Evolutionary conservation across 2,797 vertebrate genomes (phyloP).

Genomic region (Antennarius maculatus): DNA sequence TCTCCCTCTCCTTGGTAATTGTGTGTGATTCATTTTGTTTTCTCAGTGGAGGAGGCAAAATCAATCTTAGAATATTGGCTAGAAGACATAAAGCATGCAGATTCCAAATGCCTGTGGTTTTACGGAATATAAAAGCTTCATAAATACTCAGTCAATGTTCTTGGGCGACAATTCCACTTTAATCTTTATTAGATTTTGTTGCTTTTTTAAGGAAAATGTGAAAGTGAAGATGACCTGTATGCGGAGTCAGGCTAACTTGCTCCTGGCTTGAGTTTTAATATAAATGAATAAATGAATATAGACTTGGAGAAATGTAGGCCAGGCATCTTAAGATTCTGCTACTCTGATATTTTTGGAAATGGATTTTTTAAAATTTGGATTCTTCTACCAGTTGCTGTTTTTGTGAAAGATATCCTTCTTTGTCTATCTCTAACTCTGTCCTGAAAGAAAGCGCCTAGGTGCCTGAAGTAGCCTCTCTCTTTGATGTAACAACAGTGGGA

Average conservation of each 20-base stretch:
- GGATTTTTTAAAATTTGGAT: slow-evolving; percentile 4
- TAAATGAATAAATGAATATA: slow-evolving; percentile 9
- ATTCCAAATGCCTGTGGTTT: slow-evolving; percentile 61
- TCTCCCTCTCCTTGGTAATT: slow-evolving; percentile 79
- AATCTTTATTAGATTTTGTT: slow-evolving; percentile 45
- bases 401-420: slow-evolving; percentile 6
- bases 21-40: slow-evolving; percentile 82
- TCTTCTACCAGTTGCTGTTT: slow-evolving; percentile 7
- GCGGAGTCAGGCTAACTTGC: slow-evolving; percentile 10
- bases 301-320: slow-evolving; percentile 2
- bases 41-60: slow-evolving; percentile 75
- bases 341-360: slow-evolving; percentile 1
- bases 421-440: slow-evolving; percentile 6
- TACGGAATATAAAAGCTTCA: slow-evolving; percentile 54
- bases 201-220: slow-evolving; percentile 26
- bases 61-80: slow-evolving; percentile 80
- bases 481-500: slow-evolving; percentile 49
- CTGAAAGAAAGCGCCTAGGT: slow-evolving; percentile 17
- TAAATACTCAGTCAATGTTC: slow-evolving; percentile 50
- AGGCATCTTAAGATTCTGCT: slow-evolving; percentile 10
- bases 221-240: slow-evolving; percentile 35
- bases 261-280: slow-evolving; percentile 12
- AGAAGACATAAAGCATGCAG: slow-evolving; percentile 69
- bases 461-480: slow-evolving; percentile 32
- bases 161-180: slow-evolving; percentile 42